These are phyloP conservation scores for Nematostella vectensis DNA, from an alignment of 92 coral and sea anemone species.

Conservation along the genomic window DNA sequence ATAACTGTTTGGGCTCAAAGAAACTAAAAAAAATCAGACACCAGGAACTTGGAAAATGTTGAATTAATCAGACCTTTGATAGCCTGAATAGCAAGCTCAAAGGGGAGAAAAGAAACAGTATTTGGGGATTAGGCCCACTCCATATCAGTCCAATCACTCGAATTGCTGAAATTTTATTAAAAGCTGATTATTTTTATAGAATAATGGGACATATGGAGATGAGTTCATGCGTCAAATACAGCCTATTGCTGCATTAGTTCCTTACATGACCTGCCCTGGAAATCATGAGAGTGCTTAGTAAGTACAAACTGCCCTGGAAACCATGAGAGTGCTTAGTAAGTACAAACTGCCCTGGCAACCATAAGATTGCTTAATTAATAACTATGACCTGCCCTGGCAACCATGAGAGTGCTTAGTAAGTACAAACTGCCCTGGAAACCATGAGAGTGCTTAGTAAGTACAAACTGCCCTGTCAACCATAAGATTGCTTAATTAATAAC, in stretches of 20 bases:
- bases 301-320: conserved; percentile 95
- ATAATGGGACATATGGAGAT: conserved; percentile 69
- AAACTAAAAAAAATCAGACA: too few relatives aligned
- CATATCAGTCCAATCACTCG: too few relatives aligned
- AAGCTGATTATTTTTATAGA: conserved; percentile 26
- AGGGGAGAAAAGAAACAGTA: too few relatives aligned
- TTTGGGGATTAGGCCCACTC: too few relatives aligned
- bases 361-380: conserved; percentile 65
- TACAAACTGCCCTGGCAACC: conserved; percentile 91
- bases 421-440: conserved; percentile 91
- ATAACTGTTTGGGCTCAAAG: too few relatives aligned
- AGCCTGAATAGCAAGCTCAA: too few relatives aligned
- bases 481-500: conserved; percentile 73
- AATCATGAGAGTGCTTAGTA: conserved; percentile 79
- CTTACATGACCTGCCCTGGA: conserved; percentile 96
- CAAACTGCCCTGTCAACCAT: conserved; percentile 87
- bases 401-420: conserved; percentile 79
- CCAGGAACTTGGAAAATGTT: too few relatives aligned
- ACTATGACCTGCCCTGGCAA: conserved; percentile 97
- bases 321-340: conserved; percentile 78
- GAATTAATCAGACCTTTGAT: too few relatives aligned
- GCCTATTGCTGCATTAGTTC: conserved; percentile 66
- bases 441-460: conserved; percentile 79
- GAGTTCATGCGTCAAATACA: conserved; percentile 82
- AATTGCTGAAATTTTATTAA: too few relatives aligned